Base-by-base conservation (phyloP, 2,888 invertebrate genomes). In the Hipparchia semele region DNA sequence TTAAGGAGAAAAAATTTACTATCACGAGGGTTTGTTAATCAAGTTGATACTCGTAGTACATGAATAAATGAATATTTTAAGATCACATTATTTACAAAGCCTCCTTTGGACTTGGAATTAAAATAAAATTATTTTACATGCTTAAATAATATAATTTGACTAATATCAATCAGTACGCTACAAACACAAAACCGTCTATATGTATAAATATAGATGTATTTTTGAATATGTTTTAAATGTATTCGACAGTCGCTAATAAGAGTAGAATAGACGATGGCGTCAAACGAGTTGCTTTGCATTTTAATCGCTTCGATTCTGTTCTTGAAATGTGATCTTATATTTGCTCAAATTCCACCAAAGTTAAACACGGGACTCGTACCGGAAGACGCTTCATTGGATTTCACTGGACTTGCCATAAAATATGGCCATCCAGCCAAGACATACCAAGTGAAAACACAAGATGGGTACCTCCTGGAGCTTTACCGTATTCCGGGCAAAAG, bases 401-500 rank as follows among this genome's bases (percentile, higher is more conserved):
- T 51, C 53, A 65, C 51, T 12, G 65, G 33, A 33, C 65, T 65
- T 10, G 65, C 65, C 23, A 53, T 7, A 53, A 90, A 91, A 73
- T 87, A 90, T 66, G 83, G 84, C 0, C 87, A 87, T 74, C 75
- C 77, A 1, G 80, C 85, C 0, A 39, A 68, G n/a, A 46, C 53
- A 1, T 87, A 90, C 75, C 77, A 77, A 45, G 84, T 88, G 68
- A 81, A 73, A 0, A 91, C 91, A 1, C 84, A 87, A 65, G 91
- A 91, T 68, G 90, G 89, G 68, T 90, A 91, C 75, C 84, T 88
- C 56, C 79, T 92, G 12, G 84, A 80, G 39, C 72, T 89, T n/a
- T 91, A 90, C 75, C 84, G 87, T 68, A 84, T 91, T 39, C 77
- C 85, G 68, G 78, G 87, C 0, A 85, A 83, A 77, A 88, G 87